Evolutionary conservation across 2,888 invertebrate genomes (phyloP).

Genomic region (Clusia tigrina): DNA sequence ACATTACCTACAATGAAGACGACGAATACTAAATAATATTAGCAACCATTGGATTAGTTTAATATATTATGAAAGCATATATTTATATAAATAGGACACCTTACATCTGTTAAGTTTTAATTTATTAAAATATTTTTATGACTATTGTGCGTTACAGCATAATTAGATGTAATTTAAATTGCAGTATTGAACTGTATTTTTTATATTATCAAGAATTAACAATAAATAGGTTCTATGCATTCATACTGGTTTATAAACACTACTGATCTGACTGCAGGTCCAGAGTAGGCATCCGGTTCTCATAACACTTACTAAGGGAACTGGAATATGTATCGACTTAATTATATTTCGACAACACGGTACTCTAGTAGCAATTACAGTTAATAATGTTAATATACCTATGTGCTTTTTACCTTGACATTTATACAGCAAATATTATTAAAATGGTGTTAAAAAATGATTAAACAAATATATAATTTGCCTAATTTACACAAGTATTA

Average conservation of each 20-base stretch:
- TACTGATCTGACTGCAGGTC: no score
- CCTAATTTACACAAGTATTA: slow-evolving; percentile 15
- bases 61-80: slow-evolving; percentile 1
- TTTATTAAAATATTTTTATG: slow-evolving; percentile 26
- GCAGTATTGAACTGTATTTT: slow-evolving; percentile 23
- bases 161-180: slow-evolving; percentile 7
- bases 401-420: slow-evolving; percentile 26
- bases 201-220: slow-evolving; percentile 3
- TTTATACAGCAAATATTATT: slow-evolving; percentile 7
- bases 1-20: not conserved
- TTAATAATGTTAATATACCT: slow-evolving; percentile 7
- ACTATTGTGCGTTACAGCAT: not conserved
- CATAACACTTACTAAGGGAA: no score
- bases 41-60: slow-evolving; percentile 6
- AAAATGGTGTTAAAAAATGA: slow-evolving; percentile 11
- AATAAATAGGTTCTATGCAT: no score
- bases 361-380: not conserved
- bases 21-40: slow-evolving; percentile 1
- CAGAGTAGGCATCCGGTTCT: no score
- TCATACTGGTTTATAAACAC: no score
- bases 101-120: slow-evolving; percentile 32
- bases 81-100: slow-evolving; percentile 22
- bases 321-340: no score
- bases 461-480: not conserved
- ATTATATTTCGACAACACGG: no score